A percentile compares a stretch with the other conserved stretches of the same genome.
phyloP scores from a whole-genome alignment of 1,140 invertebrate species.

The Drosophila tani region DNA sequence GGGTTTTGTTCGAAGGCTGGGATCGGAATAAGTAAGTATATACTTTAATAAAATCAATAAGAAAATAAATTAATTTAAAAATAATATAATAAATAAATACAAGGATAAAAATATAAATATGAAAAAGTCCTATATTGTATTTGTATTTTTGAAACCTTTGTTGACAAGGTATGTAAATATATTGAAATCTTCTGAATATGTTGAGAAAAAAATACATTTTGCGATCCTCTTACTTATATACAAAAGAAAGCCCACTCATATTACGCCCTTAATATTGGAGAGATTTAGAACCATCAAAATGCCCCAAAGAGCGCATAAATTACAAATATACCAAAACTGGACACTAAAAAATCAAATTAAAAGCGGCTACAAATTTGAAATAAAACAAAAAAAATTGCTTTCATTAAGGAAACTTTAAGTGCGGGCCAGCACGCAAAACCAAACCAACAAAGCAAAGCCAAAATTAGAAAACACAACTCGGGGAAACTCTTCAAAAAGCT shows the following conservation, averaged over 20 bases:
- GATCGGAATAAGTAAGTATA: background rate
- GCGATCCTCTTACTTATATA: background rate
- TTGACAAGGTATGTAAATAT: too few species aligned
- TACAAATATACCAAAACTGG: conserved; percentile 52
- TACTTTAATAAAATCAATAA: too few species aligned
- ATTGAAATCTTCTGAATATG: too few species aligned
- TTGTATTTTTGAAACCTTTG: too few species aligned
- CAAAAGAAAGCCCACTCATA: background rate
- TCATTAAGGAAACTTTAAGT: conserved; percentile 73
- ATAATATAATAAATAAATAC: too few species aligned
- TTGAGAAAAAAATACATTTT: too few species aligned
- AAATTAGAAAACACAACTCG: conserved; percentile 57
- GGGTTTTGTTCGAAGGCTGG: background rate
- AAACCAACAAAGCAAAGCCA: conserved; percentile 55
- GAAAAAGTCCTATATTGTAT: too few species aligned
- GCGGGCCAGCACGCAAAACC: conserved; percentile 70
- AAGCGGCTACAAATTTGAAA: conserved; percentile 67
- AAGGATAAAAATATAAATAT: too few species aligned
- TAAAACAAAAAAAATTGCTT: conserved; percentile 60
- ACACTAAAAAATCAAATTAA: conserved; percentile 77
- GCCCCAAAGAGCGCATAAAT: conserved; percentile 58
- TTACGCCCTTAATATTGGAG: conserved; percentile 5
- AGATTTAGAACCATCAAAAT: conserved; percentile 33
- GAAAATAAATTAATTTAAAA: too few species aligned
- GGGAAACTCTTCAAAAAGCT: conserved; percentile 61